Percentiles rank a stretch among this genome's conserved stretches.
Evolutionary conservation across 1,140 invertebrate genomes (phyloP).

Genomic region (Nautilus pompilius): DNA sequence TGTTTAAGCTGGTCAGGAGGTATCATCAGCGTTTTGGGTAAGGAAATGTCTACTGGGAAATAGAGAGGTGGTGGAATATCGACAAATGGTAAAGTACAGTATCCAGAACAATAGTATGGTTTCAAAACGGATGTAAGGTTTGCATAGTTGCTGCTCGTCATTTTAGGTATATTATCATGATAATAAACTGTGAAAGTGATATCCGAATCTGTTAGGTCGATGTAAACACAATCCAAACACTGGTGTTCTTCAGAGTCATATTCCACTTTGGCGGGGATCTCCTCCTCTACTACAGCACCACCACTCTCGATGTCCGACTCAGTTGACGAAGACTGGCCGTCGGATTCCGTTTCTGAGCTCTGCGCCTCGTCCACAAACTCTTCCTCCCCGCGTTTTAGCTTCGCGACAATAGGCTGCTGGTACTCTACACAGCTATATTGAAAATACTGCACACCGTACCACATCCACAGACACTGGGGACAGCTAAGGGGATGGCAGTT

Average conservation of each 20-base stretch:
- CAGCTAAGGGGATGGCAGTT: conserved; percentile 41
- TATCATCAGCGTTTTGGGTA: conserved; percentile 41
- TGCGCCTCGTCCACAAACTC: too few relatives aligned
- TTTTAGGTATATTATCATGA: conserved; percentile 26
- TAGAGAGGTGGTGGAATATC: conserved; percentile 18
- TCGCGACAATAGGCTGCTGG: too few relatives aligned
- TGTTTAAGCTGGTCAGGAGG: conserved; percentile 43
- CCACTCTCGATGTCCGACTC: not conserved
- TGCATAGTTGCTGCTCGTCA: not conserved
- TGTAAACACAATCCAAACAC: conserved; percentile 39
- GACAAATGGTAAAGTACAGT: too few relatives aligned
- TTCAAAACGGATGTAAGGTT: not conserved
- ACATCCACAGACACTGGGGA: conserved; percentile 37
- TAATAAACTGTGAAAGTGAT: conserved; percentile 47
- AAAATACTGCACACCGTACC: conserved; percentile 28
- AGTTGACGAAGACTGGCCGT: too few relatives aligned
- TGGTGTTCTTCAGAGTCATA: conserved; percentile 6
- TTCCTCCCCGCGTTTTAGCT: too few relatives aligned
- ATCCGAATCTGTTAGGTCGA: conserved; percentile 50
- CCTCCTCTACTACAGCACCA: not conserved
- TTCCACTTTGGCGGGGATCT: not conserved
- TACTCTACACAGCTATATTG: too few relatives aligned
- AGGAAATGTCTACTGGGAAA: conserved; percentile 24
- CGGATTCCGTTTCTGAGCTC: too few relatives aligned
- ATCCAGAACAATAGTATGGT: not conserved